phyloP scores from a whole-genome alignment of 2,113 vertebrate species.

The Balaenoptera acutorostrata region DNA sequence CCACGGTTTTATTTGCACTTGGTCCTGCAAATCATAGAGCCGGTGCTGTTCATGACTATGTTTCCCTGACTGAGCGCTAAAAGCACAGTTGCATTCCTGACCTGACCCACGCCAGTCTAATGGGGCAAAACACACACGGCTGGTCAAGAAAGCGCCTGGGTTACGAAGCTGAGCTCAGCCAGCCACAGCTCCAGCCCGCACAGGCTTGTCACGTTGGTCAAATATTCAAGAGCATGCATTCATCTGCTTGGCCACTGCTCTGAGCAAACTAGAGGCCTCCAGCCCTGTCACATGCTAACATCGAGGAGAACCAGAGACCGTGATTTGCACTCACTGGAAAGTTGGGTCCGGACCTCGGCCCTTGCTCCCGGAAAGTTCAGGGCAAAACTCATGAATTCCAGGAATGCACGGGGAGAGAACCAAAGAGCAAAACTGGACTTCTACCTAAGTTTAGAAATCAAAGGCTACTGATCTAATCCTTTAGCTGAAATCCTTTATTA shows the following conservation, averaged over 20 bases:
- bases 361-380: conserved; percentile 13
- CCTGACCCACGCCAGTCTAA: not conserved
- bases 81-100: not conserved
- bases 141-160: not conserved
- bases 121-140: not conserved
- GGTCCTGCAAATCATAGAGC: not conserved
- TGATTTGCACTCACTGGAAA: conserved; percentile 44
- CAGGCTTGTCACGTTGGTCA: not conserved
- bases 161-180: not conserved
- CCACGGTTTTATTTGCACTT: not conserved
- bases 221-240: not conserved
- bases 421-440: conserved; percentile 7
- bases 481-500: not conserved
- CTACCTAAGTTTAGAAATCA: conserved; percentile 46
- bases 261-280: not conserved
- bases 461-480: conserved; percentile 31
- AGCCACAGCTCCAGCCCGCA: not conserved
- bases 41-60: rapidly evolving
- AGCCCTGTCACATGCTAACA: not conserved
- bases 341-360: not conserved
- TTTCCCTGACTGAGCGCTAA: not conserved
- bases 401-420: conserved; percentile 11
- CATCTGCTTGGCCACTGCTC: not conserved
- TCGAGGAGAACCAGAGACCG: not conserved
- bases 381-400: conserved; percentile 35